phyloP scores from a whole-genome alignment of 2,113 vertebrate genomes.

The Microcebus tavaratra region DNA sequence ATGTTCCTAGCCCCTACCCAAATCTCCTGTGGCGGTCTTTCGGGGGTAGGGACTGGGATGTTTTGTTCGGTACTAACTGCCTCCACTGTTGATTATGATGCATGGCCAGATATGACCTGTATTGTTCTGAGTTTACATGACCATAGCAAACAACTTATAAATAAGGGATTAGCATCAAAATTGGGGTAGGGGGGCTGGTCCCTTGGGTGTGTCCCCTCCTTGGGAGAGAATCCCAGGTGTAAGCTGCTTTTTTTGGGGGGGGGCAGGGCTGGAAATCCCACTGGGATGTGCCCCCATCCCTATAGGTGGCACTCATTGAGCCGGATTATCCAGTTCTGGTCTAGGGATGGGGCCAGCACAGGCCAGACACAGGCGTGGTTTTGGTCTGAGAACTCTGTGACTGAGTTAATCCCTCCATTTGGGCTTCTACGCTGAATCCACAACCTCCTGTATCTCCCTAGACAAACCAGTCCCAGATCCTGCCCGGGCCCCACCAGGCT shows the following conservation, averaged over 20 bases:
- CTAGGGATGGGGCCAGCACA: not conserved
- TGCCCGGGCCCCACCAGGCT: not conserved
- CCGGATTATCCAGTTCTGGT: not conserved
- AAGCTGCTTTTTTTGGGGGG: not conserved
- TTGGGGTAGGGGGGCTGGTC: not conserved
- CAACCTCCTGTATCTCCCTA: not conserved
- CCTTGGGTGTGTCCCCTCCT: constrained; percentile 30
- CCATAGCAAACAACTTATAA: constrained; percentile 6
- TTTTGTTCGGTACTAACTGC: not conserved
- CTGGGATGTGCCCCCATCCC: not conserved
- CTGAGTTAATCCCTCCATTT: constrained; percentile 39
- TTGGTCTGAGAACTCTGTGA: not conserved
- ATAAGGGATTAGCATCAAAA: constrained; percentile 15
- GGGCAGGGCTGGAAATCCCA: not conserved
- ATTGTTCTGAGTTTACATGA: not conserved
- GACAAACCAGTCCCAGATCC: constrained; percentile 58
- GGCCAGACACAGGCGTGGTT: constrained; percentile 49
- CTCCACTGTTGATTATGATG: not conserved
- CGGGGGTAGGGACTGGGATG: not conserved
- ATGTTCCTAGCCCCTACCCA: not conserved
- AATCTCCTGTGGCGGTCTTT: constrained; percentile 31
- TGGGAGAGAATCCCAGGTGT: constrained; percentile 43
- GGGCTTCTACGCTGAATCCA: constrained; percentile 40
- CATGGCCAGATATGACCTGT: not conserved
- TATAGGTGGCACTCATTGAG: not conserved